Evolutionary conservation across 1,140 invertebrate species (phyloP), one percentile per base, ranked within the genome.

Genomic region (Drosophila mauritiana): DNA sequence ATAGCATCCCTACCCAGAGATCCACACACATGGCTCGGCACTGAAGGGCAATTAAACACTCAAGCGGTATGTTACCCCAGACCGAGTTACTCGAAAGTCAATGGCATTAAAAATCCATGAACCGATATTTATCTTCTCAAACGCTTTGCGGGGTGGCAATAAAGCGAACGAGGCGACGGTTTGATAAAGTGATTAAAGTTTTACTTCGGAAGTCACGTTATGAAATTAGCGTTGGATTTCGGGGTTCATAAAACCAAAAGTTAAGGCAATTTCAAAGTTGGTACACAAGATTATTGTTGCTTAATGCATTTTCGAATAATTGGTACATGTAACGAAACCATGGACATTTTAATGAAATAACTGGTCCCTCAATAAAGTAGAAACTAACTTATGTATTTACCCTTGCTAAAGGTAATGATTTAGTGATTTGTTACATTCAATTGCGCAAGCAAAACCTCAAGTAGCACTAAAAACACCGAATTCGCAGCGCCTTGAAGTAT

Each of bases 41-140:
- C 54, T 45, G 45, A 59, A 51, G 31, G 53, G 76, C 80, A 83
- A 83, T 83, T 84, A 85, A 77, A 76, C 61, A 64, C 72, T 65
- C 61, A 62, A 80, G 72, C 78, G 75, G 61, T 53, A 42, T 43
- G 48, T 22, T 55, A 45, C 49, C 42, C 42, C 49, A 15, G 37
- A 34, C 8, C 51, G 64, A 69, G 51, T 39, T 69, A 27, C 42
- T 37, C 42, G 36, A 70, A 70, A 70, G 67, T 70, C 67, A 70
- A 40, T 48, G 52, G 43, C 52, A 70, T 70, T 70, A 70, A 48
- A 70, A 70, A 57, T 57, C 64, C 67, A 70, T 70, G 43, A 70
- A 70, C n/a, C 64, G 51, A 56, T 70, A 40, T 70, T 70, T 70
- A 70, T 70, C 64, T 70, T 49, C 36, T 27, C 51, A 48, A 69